Percentiles rank a stretch among this genome's conserved stretches.
Conservation (phyloP, 2,797 vertebrate genomes). For the Oophaga sylvatica region DNA sequence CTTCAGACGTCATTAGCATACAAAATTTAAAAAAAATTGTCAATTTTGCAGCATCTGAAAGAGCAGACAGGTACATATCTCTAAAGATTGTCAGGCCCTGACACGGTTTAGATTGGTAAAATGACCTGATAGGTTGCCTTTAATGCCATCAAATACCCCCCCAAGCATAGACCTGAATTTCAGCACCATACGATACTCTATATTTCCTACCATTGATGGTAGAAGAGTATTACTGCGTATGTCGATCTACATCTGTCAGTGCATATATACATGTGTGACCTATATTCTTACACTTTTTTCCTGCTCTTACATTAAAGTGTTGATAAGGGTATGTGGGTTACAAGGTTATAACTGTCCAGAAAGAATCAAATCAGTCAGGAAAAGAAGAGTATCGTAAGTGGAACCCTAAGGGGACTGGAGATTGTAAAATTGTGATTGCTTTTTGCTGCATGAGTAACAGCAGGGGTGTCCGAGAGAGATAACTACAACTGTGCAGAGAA, state of each 20-base stretch:
- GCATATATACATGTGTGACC: background rate
- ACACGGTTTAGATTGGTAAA: too few relatives aligned
- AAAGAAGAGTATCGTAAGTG: conserved; percentile 43
- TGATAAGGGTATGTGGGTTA: background rate
- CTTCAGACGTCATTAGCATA: too few relatives aligned
- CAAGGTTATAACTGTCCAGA: conserved; percentile 22
- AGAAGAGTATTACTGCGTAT: too few relatives aligned
- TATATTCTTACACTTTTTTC: background rate
- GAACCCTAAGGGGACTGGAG: conserved; percentile 45
- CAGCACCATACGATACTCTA: too few relatives aligned
- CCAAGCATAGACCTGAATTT: too few relatives aligned
- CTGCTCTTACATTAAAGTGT: background rate
- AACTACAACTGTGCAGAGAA: conserved; percentile 18
- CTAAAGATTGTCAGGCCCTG: too few relatives aligned
- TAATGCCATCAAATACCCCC: too few relatives aligned
- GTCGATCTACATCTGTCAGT: background rate
- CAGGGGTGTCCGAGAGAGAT: conserved; percentile 26
- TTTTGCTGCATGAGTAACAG: conserved; percentile 40
- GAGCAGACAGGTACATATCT: too few relatives aligned
- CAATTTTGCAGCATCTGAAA: too few relatives aligned
- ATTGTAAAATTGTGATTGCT: conserved; percentile 40
- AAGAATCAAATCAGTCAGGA: conserved; percentile 8
- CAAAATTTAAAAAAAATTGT: too few relatives aligned
- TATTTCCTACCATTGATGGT: too few relatives aligned
- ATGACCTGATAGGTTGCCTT: too few relatives aligned